Evolutionary conservation across 1,140 invertebrate species (phyloP).

Genomic region (Lycorma delicatula): DNA sequence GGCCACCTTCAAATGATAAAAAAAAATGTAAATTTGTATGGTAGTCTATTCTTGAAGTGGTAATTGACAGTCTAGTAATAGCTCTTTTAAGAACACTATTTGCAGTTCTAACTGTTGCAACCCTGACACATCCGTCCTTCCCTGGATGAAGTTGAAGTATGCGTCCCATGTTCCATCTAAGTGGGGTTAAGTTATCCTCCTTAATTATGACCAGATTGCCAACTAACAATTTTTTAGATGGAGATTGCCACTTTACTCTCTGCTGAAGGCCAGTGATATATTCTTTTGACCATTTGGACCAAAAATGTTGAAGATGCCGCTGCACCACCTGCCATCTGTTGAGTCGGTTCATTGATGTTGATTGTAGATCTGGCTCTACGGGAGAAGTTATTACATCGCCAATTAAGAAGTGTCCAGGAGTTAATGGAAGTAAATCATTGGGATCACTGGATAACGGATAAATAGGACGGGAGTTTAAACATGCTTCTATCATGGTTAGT

Average conservation of each 20-base stretch:
- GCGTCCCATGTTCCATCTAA: constrained; percentile 30
- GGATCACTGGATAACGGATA: constrained; percentile 24
- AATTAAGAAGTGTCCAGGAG: constrained; percentile 32
- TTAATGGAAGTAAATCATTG: constrained; percentile 25
- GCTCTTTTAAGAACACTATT: no score
- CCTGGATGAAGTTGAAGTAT: constrained; percentile 31
- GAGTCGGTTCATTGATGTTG: constrained; percentile 27
- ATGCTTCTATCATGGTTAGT: constrained; percentile 32
- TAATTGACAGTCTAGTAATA: no score
- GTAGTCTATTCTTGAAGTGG: no score
- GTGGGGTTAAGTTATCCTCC: constrained; percentile 32
- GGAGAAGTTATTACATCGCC: constrained; percentile 28
- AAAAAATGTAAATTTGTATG: no score
- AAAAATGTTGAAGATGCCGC: constrained; percentile 31
- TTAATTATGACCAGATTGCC: constrained; percentile 34
- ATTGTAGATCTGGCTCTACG: no score
- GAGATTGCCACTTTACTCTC: constrained; percentile 24
- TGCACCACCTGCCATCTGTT: constrained; percentile 24
- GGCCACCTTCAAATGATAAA: no score
- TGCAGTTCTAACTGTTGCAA: constrained; percentile 31
- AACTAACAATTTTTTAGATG: constrained; percentile 22
- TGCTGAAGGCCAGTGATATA: constrained; percentile 32
- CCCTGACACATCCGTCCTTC: constrained; percentile 29
- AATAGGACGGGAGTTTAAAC: constrained; percentile 30
- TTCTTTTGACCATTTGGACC: constrained; percentile 32